These are phyloP conservation scores for Mamestra brassicae DNA, from an alignment of 2,888 invertebrate species.

Conservation along the genomic window DNA sequence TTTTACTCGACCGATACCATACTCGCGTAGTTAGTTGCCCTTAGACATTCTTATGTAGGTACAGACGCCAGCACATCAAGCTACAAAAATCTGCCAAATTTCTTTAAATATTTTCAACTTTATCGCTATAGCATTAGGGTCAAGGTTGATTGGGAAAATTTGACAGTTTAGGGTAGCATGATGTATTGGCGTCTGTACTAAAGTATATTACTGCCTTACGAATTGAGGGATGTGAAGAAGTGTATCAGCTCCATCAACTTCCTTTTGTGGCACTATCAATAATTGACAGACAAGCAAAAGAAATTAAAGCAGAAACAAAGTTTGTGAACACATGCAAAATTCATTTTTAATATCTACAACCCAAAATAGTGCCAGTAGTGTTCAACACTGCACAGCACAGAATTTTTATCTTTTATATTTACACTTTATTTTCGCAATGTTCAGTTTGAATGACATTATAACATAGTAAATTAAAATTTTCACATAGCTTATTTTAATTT, in stretches of 20 bases:
- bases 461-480: constrained; percentile 25
- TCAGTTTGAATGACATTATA: constrained; percentile 11
- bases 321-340: background rate
- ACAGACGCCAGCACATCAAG: no score
- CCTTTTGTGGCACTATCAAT: background rate
- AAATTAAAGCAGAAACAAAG: background rate
- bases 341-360: constrained; percentile 5
- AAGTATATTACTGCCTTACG: background rate
- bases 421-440: constrained; percentile 1
- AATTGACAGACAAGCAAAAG: background rate
- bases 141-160: no score
- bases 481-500: constrained; percentile 22
- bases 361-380: background rate
- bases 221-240: background rate
- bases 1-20: no score
- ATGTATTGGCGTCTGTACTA: no score
- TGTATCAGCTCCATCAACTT: background rate
- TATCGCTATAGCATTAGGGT: no score
- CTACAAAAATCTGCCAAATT: no score
- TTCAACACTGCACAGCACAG: background rate
- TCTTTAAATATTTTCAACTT: no score
- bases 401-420: background rate
- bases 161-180: no score
- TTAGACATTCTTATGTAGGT: no score
- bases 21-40: no score